Evolutionary conservation across 2,888 invertebrate genomes (phyloP).

Genomic region (Bimastos eiseni): DNA sequence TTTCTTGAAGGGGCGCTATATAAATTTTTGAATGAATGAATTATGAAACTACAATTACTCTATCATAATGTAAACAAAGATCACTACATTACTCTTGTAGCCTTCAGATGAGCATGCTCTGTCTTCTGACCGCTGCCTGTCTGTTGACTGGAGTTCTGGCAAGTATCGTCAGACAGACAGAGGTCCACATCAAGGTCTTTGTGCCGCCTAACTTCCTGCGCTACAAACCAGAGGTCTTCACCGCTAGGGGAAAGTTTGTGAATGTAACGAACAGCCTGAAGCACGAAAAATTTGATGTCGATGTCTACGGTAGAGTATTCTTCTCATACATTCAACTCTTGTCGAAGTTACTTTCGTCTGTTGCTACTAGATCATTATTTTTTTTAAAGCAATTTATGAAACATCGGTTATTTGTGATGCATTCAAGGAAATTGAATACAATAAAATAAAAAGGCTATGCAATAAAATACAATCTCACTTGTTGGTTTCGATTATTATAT

Average conservation of each 20-base stretch:
- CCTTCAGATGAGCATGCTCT: slow-evolving; percentile 41
- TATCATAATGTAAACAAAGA: background rate
- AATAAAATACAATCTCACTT: too few relatives aligned
- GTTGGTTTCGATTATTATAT: too few relatives aligned
- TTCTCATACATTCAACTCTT: background rate
- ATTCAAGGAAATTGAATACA: too few relatives aligned
- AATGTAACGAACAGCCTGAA: slow-evolving; percentile 33
- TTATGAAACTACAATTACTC: too few relatives aligned
- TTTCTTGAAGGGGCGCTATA: too few relatives aligned
- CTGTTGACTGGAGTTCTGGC: slow-evolving; percentile 39
- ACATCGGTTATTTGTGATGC: too few relatives aligned
- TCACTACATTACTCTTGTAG: slow-evolving; percentile 26
- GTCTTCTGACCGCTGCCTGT: slow-evolving; percentile 31
- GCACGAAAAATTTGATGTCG: slow-evolving; percentile 36
- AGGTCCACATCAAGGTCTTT: slow-evolving; percentile 41
- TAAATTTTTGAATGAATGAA: too few relatives aligned
- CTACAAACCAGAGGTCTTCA: slow-evolving; percentile 41
- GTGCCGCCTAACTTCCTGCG: slow-evolving; percentile 43
- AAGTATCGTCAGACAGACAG: slow-evolving; percentile 24
- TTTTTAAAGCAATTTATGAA: too few relatives aligned
- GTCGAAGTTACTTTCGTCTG: too few relatives aligned
- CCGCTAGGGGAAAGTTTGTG: slow-evolving; percentile 33
- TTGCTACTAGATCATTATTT: too few relatives aligned
- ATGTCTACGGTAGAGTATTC: slow-evolving; percentile 38
- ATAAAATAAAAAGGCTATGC: too few relatives aligned